Conservation (phyloP, 2,113 vertebrate species). For the Cairina moschata region DNA sequence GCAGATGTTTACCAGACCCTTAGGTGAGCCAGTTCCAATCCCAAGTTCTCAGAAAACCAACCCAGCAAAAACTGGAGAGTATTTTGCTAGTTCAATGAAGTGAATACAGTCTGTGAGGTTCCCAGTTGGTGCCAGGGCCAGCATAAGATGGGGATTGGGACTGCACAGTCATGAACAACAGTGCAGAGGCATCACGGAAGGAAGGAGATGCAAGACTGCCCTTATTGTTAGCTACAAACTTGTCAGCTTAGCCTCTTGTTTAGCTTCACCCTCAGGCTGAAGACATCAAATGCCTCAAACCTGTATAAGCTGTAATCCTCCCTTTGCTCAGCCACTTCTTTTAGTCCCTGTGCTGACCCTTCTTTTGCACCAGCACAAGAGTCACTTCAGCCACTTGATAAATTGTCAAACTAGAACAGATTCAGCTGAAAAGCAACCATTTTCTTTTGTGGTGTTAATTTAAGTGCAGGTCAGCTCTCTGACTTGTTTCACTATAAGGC, state of each 20-base stretch:
- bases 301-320: not conserved
- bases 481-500: not conserved
- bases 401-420: not conserved
- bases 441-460: not conserved
- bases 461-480: not conserved
- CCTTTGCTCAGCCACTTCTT: not conserved
- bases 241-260: not conserved
- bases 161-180: not conserved
- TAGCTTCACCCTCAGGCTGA: not conserved
- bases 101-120: not conserved
- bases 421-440: not conserved
- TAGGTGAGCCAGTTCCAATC: not conserved
- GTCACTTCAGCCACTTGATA: not conserved
- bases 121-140: not conserved
- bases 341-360: not conserved
- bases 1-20: not conserved
- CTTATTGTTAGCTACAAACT: not conserved
- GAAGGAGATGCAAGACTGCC: not conserved
- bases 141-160: not conserved
- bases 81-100: not conserved
- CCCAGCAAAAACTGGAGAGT: not conserved
- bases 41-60: not conserved
- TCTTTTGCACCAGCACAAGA: not conserved
- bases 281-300: not conserved
- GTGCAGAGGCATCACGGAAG: not conserved